Conservation (phyloP, 2,113 vertebrate genomes). For the Heptranchias perlo region DNA sequence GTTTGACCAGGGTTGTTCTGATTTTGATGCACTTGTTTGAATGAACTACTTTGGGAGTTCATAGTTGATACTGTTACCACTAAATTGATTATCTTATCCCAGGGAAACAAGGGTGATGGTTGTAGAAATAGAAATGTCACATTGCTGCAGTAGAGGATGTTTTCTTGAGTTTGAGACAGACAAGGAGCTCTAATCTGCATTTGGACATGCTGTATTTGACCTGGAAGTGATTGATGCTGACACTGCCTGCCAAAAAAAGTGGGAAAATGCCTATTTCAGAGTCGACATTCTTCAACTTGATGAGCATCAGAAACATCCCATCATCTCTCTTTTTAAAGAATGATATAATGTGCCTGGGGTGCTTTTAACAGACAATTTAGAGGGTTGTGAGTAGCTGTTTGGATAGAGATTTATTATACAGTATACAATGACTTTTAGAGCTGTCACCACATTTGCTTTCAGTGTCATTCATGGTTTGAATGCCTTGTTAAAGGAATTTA, state of each 20-base stretch:
- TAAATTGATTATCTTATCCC: not conserved
- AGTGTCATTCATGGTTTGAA: not conserved
- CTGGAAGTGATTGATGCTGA: not conserved
- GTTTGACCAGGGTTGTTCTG: not conserved
- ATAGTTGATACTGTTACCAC: not conserved
- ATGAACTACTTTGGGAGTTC: not conserved
- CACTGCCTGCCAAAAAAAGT: not conserved
- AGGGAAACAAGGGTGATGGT: not conserved
- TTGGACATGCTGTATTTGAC: not conserved
- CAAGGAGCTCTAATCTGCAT: not conserved
- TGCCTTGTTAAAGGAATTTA: not conserved
- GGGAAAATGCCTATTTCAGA: not conserved
- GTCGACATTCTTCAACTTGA: not conserved
- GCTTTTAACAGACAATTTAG: not conserved
- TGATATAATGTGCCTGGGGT: not conserved
- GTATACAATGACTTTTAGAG: not conserved
- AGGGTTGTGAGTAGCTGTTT: not conserved
- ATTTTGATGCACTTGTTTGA: not conserved
- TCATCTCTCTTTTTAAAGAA: not conserved
- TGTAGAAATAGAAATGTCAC: not conserved
- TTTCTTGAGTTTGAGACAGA: not conserved
- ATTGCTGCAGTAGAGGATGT: not conserved
- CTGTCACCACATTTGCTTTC: not conserved
- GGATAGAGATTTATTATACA: not conserved
- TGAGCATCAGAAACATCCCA: not conserved